These are phyloP conservation scores for Drosophila grimshawi DNA, from an alignment of 1,140 invertebrate genomes.

Conservation along the genomic window DNA sequence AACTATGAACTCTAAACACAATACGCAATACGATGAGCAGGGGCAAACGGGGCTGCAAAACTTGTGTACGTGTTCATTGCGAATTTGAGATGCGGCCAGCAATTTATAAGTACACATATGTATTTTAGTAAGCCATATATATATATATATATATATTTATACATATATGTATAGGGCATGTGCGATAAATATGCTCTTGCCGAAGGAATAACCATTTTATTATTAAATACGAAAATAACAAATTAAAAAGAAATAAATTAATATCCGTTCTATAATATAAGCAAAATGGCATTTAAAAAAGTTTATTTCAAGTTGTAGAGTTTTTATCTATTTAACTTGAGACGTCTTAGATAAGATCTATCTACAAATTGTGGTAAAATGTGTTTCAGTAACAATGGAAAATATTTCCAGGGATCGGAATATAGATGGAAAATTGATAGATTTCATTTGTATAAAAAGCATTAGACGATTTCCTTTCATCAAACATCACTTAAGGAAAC, in stretches of 20 bases:
- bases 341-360: no score
- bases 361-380: no score
- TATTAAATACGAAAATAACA: neutral
- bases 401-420: no score
- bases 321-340: no score
- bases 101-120: slow-evolving; percentile 1
- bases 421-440: no score
- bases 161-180: neutral
- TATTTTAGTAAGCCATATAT: neutral
- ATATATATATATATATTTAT: slow-evolving; percentile 2
- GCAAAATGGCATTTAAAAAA: no score
- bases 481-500: no score
- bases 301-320: no score
- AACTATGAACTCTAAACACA: slow-evolving; percentile 25
- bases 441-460: no score
- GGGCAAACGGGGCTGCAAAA: neutral
- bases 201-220: neutral
- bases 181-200: slow-evolving; percentile 1
- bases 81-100: slow-evolving; percentile 35
- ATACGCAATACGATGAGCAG: neutral
- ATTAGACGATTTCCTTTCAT: no score
- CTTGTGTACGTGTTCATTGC: slow-evolving; percentile 24
- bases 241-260: neutral
- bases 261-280: no score
- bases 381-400: no score